A percentile compares a stretch with the other conserved stretches of the same genome.
phyloP scores from a whole-genome alignment of 2,113 vertebrate species.

The Psilopsiagon aymara region DNA sequence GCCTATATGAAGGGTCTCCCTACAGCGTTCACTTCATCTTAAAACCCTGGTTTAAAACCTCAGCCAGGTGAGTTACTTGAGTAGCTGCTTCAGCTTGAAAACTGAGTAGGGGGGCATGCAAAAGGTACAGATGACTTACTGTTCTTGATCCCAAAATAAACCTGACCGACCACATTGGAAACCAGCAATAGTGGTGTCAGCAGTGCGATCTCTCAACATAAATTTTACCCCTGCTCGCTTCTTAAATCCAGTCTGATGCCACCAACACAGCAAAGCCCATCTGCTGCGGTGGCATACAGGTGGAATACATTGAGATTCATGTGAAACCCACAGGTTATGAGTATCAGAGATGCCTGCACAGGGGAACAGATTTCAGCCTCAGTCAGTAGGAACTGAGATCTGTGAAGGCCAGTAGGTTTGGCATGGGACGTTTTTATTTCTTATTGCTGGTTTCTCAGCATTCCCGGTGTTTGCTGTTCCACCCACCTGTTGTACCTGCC shows the following conservation, averaged over 20 bases:
- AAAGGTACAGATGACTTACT: neutral
- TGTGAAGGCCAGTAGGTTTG: neutral
- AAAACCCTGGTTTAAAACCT: neutral
- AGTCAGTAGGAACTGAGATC: neutral
- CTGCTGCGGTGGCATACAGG: neutral
- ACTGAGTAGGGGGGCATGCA: neutral
- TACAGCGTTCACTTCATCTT: neutral
- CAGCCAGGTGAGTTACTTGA: neutral
- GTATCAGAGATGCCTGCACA: accelerated
- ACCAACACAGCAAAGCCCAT: accelerated
- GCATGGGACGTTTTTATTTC: neutral
- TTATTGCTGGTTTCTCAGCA: neutral
- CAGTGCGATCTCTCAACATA: neutral
- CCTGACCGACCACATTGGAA: neutral
- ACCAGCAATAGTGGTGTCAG: neutral
- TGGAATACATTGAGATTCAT: neutral
- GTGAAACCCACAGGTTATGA: neutral
- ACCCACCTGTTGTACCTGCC: neutral
- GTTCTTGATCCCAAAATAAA: neutral
- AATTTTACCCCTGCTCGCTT: neutral
- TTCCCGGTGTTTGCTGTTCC: neutral
- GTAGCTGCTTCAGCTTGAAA: neutral
- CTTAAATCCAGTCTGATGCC: accelerated
- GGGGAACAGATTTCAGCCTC: neutral
- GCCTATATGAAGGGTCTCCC: neutral